These are phyloP conservation scores for Tragelaphus strepsiceros DNA, from an alignment of 2,113 vertebrate species.

Conservation along the genomic window DNA sequence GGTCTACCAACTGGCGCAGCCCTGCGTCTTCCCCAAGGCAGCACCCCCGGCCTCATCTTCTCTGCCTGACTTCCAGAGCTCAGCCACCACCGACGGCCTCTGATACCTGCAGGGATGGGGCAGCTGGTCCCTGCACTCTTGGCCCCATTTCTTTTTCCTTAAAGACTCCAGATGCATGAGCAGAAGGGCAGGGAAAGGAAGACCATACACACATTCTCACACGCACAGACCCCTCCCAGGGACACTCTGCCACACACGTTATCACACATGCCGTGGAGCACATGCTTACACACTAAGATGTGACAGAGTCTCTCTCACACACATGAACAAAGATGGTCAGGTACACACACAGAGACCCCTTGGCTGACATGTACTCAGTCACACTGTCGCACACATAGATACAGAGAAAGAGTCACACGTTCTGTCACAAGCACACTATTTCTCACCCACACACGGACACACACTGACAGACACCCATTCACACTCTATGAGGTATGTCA, in stretches of 20 bases:
- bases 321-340: neutral
- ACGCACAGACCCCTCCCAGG: neutral
- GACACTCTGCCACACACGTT: neutral
- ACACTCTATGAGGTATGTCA: neutral
- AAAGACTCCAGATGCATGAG: neutral
- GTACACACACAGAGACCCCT: neutral
- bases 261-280: fast-evolving
- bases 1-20: too few relatives aligned
- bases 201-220: neutral
- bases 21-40: neutral
- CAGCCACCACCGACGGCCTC: neutral
- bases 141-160: neutral
- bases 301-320: neutral
- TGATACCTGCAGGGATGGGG: neutral
- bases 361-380: neutral
- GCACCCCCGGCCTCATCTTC: neutral
- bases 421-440: neutral
- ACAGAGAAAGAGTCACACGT: neutral
- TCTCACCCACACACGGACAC: neutral
- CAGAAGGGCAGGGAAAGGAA: neutral
- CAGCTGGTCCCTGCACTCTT: neutral
- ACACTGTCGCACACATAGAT: neutral
- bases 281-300: neutral
- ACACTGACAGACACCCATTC: neutral
- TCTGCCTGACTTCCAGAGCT: neutral